Evolutionary conservation across 2,113 vertebrate genomes (phyloP), one percentile per base, ranked within the genome.

Genomic region (Lampris incognitus): DNA sequence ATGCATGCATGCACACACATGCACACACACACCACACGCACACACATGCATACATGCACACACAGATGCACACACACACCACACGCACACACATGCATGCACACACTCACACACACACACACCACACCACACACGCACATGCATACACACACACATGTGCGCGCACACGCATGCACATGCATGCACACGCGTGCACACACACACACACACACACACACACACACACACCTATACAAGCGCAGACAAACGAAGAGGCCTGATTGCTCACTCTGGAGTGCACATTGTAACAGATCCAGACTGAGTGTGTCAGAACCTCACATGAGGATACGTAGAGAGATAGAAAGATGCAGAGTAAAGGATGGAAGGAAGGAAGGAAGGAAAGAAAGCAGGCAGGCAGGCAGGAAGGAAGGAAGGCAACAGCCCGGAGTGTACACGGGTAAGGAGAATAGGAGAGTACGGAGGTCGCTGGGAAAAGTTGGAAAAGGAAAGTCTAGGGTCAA

Each of bases 291-390:
- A 82, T 78, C 69, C 56, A 82, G 85, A 90, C 88, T 90, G 87
- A 86, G 81, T 42, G 44, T 90, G 86, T 85, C 87, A 77, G 79
- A 87, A 91, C 89, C 91, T 89, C 92, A 89, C 87, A 92, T 70
- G 83, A 74, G 83, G 86, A 84, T 66, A 57, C 49, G 38, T 42
- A 75, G 56, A 39, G 49, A 42, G 55, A 64, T 51, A 41, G 66
- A 41, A 48, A 61, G 69, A 46, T 42, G 50, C 49, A 44, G 38
- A 39, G 49, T 9, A 39, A 11, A 48, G 24, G 48, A 55, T 24
- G 46, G 42, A 66, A 11, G 59, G 55, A 72, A 44, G 48, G 42
- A 65, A 56, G 40, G 54, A 55, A 46, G 55, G 44, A 77, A 63
- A 9, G 36, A 42, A 13, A 11, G 50, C 39, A 41, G 36, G 9